Evolutionary conservation across 2,797 vertebrate species (phyloP), one percentile per base, ranked within the genome.

Genomic region (Merluccius polli): DNA sequence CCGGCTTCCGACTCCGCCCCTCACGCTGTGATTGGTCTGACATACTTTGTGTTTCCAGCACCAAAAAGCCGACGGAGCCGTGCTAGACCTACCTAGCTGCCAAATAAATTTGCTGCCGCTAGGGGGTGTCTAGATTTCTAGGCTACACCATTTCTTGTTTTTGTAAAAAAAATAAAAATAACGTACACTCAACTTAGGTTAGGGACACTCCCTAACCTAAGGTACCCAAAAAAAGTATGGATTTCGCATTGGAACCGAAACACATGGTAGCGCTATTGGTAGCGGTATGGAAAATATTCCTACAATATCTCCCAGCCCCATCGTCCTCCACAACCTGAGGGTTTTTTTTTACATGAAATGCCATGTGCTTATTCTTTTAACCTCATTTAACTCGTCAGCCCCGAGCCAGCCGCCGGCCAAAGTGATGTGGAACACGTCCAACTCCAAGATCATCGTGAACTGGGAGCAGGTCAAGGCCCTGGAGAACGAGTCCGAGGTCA

Each of bases 401-500:
- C 98, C 97, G 0, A 99, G 98, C 76, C 97, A 98, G 81, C 96
- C 97, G 0, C 98, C 98, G 0, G 94, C 92, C 86, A 99, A 98
- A 92, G 95, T 99, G 79, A 94, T 96, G 87, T 99, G 98, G 98
- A 98, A 98, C 84, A 94, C 97, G 0, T 97, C 95, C 0, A 95
- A 98, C 91, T 98, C 97, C 88, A 98, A 98, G 93, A 97, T 99
- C 77, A 94, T 98, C 81, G 83, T 99, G 83, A 97, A 97, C 91
- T 99, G 98, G 98, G 98, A 99, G 89, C 96, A 96, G 87, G 98
- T 99, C 88, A 98, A 96, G 84, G 96, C 98, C 1, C 89, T 97
- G 92, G 97, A 97, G 89, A 97, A 99, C 10, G 98, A 99, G 92
- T 99, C 98, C 0, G 97, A 99, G 92, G 97, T 99, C 86, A 98